Evolutionary conservation across 2,888 invertebrate genomes (phyloP), one percentile per base, ranked within the genome.

Genomic region (Caenorhabditis sp.): DNA sequence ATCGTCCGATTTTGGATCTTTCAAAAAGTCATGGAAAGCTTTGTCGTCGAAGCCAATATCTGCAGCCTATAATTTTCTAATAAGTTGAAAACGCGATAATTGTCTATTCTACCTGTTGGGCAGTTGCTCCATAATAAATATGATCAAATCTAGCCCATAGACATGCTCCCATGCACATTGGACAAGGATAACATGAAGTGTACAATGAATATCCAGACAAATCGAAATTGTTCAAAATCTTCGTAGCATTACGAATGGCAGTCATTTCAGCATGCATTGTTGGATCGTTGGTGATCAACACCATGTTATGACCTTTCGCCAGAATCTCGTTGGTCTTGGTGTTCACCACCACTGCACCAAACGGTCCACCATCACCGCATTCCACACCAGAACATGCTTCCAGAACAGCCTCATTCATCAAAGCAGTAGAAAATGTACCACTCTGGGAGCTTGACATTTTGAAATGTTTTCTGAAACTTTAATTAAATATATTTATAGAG

Each of bases 221-320:
- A 38, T 70, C 59, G 25, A 59, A 59, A 10, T 20, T 59, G 4
- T 23, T 23, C 17, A 36, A 21, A 7, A 3, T 58, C 63, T 81
- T 76, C 68, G 84, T 82, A 4, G 85, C 85, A 62, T 82, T 82
- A 12, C 84, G 67, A 25, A 86, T 86, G 8, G 84, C 85, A 0
- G 82, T 84, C 59, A 86, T 77, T 65, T 86, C 86, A n/a, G 86
- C 86, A 60, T 86, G 86, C 61, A 83, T 81, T 5, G 86, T 86
- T 10, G 86, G 85, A 67, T 86, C 86, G 25, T 84, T 82, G 43
- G 77, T 81, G 25, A 63, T 67, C 17, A 82, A 63, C 4, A 84
- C 82, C 85, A 84, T 84, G 56, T 86, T 86, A 69, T 85, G 85
- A 56, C 84, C 85, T 0, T 61, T 76, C 0, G 84, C 84, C n/a